Base-by-base conservation (phyloP, 37 sponge, comb jelly and placozoan genomes). In the Theonella swinhoei region DNA sequence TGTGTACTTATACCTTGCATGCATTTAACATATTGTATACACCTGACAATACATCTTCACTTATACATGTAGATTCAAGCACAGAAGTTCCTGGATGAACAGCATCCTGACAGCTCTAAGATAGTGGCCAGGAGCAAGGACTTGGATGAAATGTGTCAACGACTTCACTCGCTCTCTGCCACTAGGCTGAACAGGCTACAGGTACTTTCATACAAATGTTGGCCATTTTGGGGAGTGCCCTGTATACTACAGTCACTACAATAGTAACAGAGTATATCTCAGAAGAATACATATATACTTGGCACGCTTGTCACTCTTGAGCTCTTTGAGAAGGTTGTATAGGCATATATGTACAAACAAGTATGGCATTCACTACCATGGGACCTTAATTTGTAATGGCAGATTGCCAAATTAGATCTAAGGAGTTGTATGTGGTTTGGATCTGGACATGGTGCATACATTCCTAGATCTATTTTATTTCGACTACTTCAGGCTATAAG, bases 41-140 rank as follows among this genome's bases (percentile, higher is more conserved):
- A 47, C 7, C 14, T 47, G 7, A 47, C 14, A 47, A 47, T 47
- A 47, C 7, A 17, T 7, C 14, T 17, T 47, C 54, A 47, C 14
- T 7, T 7, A 47, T 17, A 14, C 54, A 47, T 47, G 54, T 14
- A 67, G 70, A 39, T 36, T 7, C 62, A 74, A 17, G 8, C 39
- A n/a, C 66, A 31, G 24, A 78, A 61, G 62, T 89, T 83, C 33
- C 40, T 89, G 39, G 74, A 83, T 20, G 89, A 82, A 20, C 72
- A 70, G 38, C 91, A 94, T 62, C 91, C 94, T n/a, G 94, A 93
- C 65, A 85, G 78, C 39, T 66, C 74, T 38, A 70, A 78, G 64
- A 88, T 96, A n/a, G 58, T 66, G 41, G 80, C 76, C 24, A 74
- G 88, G 42, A 86, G 88, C 33, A 24, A 43, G 0, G 65, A 88